Base-by-base conservation (phyloP, 1,140 invertebrate genomes). In the Scaptomyza pallida region DNA sequence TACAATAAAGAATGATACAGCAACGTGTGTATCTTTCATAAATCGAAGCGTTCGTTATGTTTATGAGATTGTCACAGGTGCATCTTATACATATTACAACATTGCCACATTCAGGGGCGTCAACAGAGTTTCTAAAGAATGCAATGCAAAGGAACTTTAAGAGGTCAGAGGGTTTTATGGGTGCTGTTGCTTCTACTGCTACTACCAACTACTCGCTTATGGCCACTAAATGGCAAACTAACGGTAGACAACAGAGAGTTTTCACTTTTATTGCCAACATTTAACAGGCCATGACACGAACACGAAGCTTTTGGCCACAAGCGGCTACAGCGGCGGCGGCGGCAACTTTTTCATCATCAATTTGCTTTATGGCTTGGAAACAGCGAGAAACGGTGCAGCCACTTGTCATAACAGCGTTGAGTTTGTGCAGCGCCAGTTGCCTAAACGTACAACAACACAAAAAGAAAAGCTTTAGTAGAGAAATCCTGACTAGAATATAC, bases 211-310 rank as follows among this genome's bases (percentile, higher is more conserved):
- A 26, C 23, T 19, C 12, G 16, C 43, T 64, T 67, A 47, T 50
- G 16, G 26, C 62, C 37, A 12, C 50, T 45, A 61, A 69, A 63
- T 68, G 62, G 64, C 61, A 63, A 85, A 86, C 80, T 76, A 76
- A 80, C 80, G 55, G 68, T 15, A 75, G 82, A 81, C 81, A 86
- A 60, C 26, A 30, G 77, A 70, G 77, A 70, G 69, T 82, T 86
- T 86, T 86, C 81, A 88, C 81, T 86, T 86, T 86, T 86, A 86
- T 86, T 71, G 71, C 77, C 73, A 88, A 61, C 81, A 88, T 86
- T 86, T 86, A 86, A 86, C 81, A 86, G 81, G 81, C 82, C 82
- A 69, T 88, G 77, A 86, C 81, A 88, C 47, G 72, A 64, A 56
- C 55, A 52, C 45, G 52, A 50, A 44, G 37, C 45, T 37, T 50